A percentile compares a stretch with the other conserved stretches of the same genome.
Conservation (phyloP, 2,888 invertebrate species). For the Machimus atricapillus region DNA sequence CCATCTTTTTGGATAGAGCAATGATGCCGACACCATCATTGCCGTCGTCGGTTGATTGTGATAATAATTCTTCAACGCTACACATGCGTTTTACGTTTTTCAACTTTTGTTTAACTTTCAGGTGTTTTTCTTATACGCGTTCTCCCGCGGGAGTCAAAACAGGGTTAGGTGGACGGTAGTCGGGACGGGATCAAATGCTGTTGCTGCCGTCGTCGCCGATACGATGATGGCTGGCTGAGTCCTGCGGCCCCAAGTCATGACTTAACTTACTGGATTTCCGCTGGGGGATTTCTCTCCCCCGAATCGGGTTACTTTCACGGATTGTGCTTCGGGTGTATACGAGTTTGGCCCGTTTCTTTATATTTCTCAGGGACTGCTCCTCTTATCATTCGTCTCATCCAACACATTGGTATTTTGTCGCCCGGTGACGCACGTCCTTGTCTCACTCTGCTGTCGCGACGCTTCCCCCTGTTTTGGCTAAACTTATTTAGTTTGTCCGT, state of each 20-base stretch:
- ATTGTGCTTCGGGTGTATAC: background rate
- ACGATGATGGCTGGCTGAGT: background rate
- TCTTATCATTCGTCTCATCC: slow-evolving; percentile 28
- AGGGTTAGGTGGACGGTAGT: background rate
- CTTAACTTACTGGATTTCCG: background rate
- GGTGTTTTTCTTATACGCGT: slow-evolving; percentile 20
- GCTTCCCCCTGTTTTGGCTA: background rate
- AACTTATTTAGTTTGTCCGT: slow-evolving; percentile 14
- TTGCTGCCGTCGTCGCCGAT: background rate
- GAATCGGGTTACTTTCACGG: background rate
- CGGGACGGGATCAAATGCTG: background rate
- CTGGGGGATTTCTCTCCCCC: background rate
- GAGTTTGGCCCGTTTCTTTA: background rate
- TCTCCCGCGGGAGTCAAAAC: background rate
- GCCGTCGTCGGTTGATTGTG: background rate
- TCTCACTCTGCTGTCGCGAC: background rate
- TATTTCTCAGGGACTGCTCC: background rate
- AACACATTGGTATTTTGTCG: slow-evolving; percentile 13
- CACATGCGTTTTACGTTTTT: slow-evolving; percentile 40
- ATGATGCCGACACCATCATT: background rate
- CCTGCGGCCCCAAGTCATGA: background rate
- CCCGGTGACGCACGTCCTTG: slow-evolving; percentile 6
- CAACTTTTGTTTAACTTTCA: slow-evolving; percentile 33
- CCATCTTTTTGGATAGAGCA: background rate
- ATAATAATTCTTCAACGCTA: slow-evolving; percentile 36